These are phyloP conservation scores for Cephalopachus bancanus DNA, from an alignment of 2,797 vertebrate species.

Conservation along the genomic window DNA sequence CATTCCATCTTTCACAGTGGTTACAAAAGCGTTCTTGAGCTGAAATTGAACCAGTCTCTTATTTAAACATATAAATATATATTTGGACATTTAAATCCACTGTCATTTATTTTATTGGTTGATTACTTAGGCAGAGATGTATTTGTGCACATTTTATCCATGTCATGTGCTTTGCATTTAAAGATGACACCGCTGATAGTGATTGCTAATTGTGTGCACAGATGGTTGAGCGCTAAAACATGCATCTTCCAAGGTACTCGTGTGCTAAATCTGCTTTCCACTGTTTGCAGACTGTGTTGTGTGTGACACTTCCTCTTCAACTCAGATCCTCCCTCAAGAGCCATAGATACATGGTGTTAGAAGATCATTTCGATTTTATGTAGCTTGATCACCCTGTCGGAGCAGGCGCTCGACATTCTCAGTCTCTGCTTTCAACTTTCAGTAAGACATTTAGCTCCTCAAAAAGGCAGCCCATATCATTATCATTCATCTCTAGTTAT, in stretches of 20 bases:
- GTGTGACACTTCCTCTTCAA: neutral
- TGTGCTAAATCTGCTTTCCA: neutral
- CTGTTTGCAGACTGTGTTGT: neutral
- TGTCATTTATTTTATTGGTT: conserved; percentile 74
- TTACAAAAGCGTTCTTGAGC: conserved; percentile 73
- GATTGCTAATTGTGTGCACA: conserved; percentile 49
- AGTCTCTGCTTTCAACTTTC: neutral
- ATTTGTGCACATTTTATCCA: conserved; percentile 50
- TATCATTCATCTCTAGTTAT: neutral
- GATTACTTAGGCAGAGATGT: conserved; percentile 44
- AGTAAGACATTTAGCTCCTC: neutral
- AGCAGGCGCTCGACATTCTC: neutral
- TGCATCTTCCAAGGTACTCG: neutral
- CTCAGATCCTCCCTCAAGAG: neutral
- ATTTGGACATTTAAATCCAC: conserved; percentile 63
- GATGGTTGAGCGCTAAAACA: conserved; percentile 53
- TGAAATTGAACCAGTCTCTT: conserved; percentile 70
- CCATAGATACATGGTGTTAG: neutral
- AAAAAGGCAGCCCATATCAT: neutral
- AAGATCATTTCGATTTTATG: neutral
- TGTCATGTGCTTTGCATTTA: conserved; percentile 54
- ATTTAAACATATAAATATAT: conserved; percentile 78
- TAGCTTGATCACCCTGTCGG: neutral
- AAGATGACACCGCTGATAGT: conserved; percentile 52
- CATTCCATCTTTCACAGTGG: conserved; percentile 62